Evolutionary conservation across 2,113 vertebrate species (phyloP).

Genomic region (Phrynocephalus versicolor): DNA sequence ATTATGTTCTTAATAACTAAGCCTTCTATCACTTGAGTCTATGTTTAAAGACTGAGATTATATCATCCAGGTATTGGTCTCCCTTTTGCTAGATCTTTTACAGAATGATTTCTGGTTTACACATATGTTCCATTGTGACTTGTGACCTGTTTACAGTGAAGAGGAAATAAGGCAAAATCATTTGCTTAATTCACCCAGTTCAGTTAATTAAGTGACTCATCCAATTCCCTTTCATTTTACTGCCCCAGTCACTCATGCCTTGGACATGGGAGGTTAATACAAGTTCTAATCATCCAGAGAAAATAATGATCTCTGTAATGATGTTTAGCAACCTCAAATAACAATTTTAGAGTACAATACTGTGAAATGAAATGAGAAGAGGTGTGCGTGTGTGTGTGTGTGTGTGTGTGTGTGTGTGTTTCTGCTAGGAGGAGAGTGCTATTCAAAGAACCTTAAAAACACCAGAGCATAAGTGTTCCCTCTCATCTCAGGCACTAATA

Average conservation of each 20-base stretch:
- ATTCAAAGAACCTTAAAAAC: constrained; percentile 16
- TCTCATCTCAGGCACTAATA: not conserved
- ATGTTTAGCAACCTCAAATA: not conserved
- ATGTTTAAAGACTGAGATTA: not conserved
- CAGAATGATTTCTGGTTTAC: not conserved
- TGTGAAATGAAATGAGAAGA: constrained; percentile 1
- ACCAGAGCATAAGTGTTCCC: not conserved
- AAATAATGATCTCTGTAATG: constrained; percentile 11
- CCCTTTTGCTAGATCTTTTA: not conserved
- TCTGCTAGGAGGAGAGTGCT: not conserved
- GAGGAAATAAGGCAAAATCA: constrained; percentile 14
- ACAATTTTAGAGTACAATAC: not conserved
- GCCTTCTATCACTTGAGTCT: not conserved
- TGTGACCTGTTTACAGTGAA: not conserved
- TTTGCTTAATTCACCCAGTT: constrained; percentile 19
- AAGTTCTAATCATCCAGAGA: not conserved
- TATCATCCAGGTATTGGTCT: not conserved
- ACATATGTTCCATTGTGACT: not conserved
- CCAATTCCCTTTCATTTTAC: constrained; percentile 17
- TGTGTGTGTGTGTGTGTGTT: not conserved
- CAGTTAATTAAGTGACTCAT: constrained; percentile 23
- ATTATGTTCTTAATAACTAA: not conserved
- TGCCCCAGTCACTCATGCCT: not conserved
- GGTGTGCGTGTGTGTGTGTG: not conserved
- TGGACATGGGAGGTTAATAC: constrained; percentile 12